These are phyloP conservation scores for Enteromius treurensis DNA, from an alignment of 2,797 vertebrate species.

Conservation along the genomic window DNA sequence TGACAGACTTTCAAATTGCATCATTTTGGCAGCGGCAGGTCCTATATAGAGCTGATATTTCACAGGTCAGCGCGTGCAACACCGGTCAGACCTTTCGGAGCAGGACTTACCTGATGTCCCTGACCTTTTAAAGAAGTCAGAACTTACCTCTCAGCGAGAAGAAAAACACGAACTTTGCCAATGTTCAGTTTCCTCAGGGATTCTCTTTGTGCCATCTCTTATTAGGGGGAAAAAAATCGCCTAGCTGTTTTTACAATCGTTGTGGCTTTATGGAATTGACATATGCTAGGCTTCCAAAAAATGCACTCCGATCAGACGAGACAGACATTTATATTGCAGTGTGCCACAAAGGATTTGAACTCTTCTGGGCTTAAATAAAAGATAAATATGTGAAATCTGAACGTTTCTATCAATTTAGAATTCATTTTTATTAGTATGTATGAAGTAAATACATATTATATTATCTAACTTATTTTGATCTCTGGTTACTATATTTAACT, in stretches of 20 bases:
- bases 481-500: neutral
- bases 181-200: constrained; percentile 51
- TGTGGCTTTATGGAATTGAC: constrained; percentile 42
- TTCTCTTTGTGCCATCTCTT: constrained; percentile 39
- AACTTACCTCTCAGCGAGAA: constrained; percentile 65
- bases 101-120: constrained; percentile 74
- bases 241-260: constrained; percentile 32
- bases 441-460: neutral
- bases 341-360: neutral
- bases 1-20: constrained; percentile 81
- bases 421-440: no score
- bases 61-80: constrained; percentile 79
- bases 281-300: constrained; percentile 26
- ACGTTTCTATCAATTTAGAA: no score
- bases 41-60: constrained; percentile 75
- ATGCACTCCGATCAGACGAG: neutral
- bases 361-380: neutral
- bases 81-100: constrained; percentile 66
- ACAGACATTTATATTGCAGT: constrained; percentile 39
- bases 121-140: constrained; percentile 76
- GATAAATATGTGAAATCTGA: neutral
- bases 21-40: constrained; percentile 76
- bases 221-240: constrained; percentile 32
- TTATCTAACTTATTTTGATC: neutral
- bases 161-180: constrained; percentile 39